phyloP scores from a whole-genome alignment of 2,888 invertebrate species.

The Serrognathus titanus region DNA sequence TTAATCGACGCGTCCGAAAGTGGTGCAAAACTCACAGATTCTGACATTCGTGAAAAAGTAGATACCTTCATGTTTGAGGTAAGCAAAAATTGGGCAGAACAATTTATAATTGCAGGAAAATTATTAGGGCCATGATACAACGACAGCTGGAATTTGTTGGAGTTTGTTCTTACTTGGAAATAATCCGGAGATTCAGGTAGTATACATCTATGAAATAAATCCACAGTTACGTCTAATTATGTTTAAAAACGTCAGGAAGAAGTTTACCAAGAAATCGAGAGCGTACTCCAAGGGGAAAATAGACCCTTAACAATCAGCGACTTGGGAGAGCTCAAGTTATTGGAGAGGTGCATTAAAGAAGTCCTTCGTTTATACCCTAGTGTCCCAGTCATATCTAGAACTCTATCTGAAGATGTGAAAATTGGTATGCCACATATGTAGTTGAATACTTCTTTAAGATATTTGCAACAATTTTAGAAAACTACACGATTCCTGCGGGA shows the following conservation, averaged over 20 bases:
- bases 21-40: slow-evolving; percentile 27
- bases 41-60: slow-evolving; percentile 37
- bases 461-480: slow-evolving; percentile 32
- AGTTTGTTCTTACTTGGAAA: slow-evolving; percentile 29
- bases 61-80: slow-evolving; percentile 42
- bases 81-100: slow-evolving; percentile 3
- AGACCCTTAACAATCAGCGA: slow-evolving; percentile 35
- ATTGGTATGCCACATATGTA: slow-evolving; percentile 27
- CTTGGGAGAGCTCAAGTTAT: slow-evolving; percentile 50
- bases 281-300: slow-evolving; percentile 33
- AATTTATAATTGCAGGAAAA: not conserved
- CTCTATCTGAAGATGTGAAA: slow-evolving; percentile 43
- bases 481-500: slow-evolving; percentile 34
- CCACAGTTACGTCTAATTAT: not conserved
- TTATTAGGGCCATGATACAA: slow-evolving; percentile 34
- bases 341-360: slow-evolving; percentile 56
- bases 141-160: slow-evolving; percentile 31
- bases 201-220: not conserved
- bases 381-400: slow-evolving; percentile 52
- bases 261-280: slow-evolving; percentile 39
- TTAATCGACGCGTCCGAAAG: slow-evolving; percentile 31
- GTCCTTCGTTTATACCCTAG: slow-evolving; percentile 53
- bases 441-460: not conserved
- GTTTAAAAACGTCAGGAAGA: slow-evolving; percentile 33
- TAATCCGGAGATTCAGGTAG: slow-evolving; percentile 26